phyloP scores from a whole-genome alignment of 2,888 invertebrate species.

The Agriopis leucophaearia region DNA sequence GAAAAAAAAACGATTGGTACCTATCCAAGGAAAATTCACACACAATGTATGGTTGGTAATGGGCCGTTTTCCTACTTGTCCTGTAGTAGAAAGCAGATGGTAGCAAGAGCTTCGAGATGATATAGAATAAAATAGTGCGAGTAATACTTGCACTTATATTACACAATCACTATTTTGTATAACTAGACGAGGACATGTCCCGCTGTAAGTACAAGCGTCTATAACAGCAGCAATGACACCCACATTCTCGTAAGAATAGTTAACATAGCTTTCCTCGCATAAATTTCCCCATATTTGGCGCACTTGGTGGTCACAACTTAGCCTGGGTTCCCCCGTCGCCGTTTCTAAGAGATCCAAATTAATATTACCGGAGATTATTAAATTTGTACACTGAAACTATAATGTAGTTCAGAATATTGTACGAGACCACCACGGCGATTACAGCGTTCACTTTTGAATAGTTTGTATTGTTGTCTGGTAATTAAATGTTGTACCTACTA shows the following conservation, averaged over 20 bases:
- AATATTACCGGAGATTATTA: conserved; percentile 49
- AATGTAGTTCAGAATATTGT: conserved; percentile 43
- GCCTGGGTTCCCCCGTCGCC: conserved; percentile 41
- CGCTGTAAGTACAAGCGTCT: too few species aligned
- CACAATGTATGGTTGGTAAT: too few species aligned
- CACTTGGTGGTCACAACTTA: conserved; percentile 37
- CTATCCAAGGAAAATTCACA: too few species aligned
- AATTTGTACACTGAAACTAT: conserved; percentile 49
- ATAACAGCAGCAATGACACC: too few species aligned
- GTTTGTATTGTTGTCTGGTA: conserved; percentile 29
- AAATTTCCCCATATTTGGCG: conserved; percentile 18
- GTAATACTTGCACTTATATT: too few species aligned
- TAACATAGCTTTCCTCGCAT: conserved; percentile 8
- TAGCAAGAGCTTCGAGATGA: too few species aligned
- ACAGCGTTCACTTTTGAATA: conserved; percentile 16
- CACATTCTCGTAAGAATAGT: neutral
- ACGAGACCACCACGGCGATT: conserved; percentile 24
- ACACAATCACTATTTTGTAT: too few species aligned
- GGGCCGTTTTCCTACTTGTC: too few species aligned
- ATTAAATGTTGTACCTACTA: neutral
- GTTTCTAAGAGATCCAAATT: conserved; percentile 49
- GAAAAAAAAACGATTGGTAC: too few species aligned
- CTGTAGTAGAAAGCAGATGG: too few species aligned
- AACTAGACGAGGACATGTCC: too few species aligned
- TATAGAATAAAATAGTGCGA: too few species aligned